Conservation (phyloP, 2,113 vertebrate genomes). For the Notarius lentiginosus region DNA sequence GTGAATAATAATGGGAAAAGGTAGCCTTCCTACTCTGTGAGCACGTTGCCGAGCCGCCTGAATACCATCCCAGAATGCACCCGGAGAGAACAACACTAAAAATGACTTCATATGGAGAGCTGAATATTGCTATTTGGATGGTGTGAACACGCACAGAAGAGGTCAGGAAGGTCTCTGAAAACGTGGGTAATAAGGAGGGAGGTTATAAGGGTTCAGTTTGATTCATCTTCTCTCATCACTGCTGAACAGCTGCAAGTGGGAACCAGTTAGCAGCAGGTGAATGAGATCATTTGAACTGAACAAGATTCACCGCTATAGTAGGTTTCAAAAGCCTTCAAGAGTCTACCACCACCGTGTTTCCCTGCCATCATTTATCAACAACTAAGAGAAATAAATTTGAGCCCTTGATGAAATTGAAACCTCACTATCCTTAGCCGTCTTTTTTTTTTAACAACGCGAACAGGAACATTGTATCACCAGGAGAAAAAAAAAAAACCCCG, state of each 20-base stretch:
- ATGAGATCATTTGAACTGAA: background rate
- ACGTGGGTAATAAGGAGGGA: background rate
- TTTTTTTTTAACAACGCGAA: no score
- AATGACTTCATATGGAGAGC: slow-evolving; percentile 12
- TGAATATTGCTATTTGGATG: slow-evolving; percentile 19
- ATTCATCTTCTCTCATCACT: slow-evolving; percentile 13
- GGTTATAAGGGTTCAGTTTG: background rate
- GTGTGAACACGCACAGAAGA: background rate
- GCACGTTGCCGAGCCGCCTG: background rate
- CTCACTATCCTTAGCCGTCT: no score
- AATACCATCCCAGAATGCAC: background rate
- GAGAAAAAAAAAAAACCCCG: no score
- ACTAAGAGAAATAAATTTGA: background rate
- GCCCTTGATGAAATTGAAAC: no score
- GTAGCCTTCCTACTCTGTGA: slow-evolving; percentile 44
- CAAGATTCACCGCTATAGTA: background rate
- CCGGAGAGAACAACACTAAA: background rate
- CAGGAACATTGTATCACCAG: no score
- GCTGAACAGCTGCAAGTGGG: slow-evolving; percentile 10
- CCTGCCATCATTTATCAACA: background rate
- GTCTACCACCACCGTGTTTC: slow-evolving; percentile 3
- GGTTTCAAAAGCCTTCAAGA: background rate
- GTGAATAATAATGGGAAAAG: slow-evolving; percentile 48
- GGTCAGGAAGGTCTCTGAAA: slow-evolving; percentile 7
- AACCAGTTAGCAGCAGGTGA: slow-evolving; percentile 15